Evolutionary conservation across 2,113 vertebrate genomes (phyloP).

Genomic region (cattle (Bos taurus)): ARS-UCD2.0 NC_037331.1:35578501-35579000

Average conservation of each 20-base stretch:
- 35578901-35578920: background rate
- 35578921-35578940: background rate
- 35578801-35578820: background rate
- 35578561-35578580: background rate
- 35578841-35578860: background rate
- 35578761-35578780: background rate
- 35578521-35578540: background rate
- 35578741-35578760: background rate
- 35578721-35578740: background rate
- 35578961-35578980: background rate
- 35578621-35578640: background rate
- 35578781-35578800: background rate
- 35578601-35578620: background rate
- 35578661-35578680: background rate
- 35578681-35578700: background rate
- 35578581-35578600: background rate
- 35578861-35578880: background rate
- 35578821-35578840: background rate
- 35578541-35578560: background rate
- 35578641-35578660: background rate
- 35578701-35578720: background rate
- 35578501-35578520: background rate
- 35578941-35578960: background rate
- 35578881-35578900: background rate
- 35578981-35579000: background rate